Evolutionary conservation across 2,113 vertebrate genomes (phyloP), one percentile per base, ranked within the genome.

Genomic region (Varanus komodoensis): DNA sequence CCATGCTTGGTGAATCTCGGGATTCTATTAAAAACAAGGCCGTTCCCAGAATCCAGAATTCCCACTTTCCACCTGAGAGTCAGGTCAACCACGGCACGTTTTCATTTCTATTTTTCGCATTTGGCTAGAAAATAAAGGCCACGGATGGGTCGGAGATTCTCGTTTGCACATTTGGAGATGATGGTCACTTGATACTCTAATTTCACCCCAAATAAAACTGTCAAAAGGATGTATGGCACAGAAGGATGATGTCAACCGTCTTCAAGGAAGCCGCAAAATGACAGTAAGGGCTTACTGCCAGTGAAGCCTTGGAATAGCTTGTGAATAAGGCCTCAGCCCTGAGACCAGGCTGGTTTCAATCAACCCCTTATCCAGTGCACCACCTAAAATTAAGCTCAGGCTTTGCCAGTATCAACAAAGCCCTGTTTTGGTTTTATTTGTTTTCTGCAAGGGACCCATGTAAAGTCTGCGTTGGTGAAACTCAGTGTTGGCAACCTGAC

Each of bases 41-140:
- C n/a, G 14, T 6, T n/a, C 73, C n/a, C 15, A 44, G 38, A 44
- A 44, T 44, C 38, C 38, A 34, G 50, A 61, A 38, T 77, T 44
- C 15, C 50, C 27, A n/a, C 19, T 48, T 93, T 32, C 90, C 73
- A 34, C 74, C 88, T 83, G 88, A 2, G 67, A 11, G 32, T 81
- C 81, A 48, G 44, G 9, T 61, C 57, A 83, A 48, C 79, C 34
- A 3, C 0, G 0, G 80, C 54, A 54, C 7, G 54, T 14, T 61
- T 61, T 61, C 11, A 32, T 71, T 71, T 29, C 25, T n/a, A 27
- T 4, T 29, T 67, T 83, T 81, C 32, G 61, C 82, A 34, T 1
- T 21, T 9, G 0, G 1, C 21, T 75, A 64, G 68, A 19, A 74
- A 82, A 0, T 0, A 44, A n/a, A 93, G 64, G 29, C 61, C 7